These are phyloP conservation scores for Acleris laterana DNA, from an alignment of 2,888 invertebrate genomes.

Conservation along the genomic window DNA sequence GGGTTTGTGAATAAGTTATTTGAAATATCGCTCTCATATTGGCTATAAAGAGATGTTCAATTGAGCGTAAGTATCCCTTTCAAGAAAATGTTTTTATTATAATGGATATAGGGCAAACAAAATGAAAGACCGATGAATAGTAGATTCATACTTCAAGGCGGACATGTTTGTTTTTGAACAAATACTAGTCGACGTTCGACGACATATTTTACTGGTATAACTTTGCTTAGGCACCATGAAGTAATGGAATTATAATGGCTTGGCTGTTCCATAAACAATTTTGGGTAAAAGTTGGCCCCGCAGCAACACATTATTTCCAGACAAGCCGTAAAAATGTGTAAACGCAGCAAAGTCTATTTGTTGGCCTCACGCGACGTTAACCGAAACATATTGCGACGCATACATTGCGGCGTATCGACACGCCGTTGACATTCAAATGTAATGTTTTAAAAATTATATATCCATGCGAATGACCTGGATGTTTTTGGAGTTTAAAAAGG, in stretches of 20 bases:
- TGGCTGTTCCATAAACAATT: slow-evolving; percentile 51
- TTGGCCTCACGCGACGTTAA: slow-evolving; percentile 58
- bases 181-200: neutral
- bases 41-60: slow-evolving; percentile 7
- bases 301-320: slow-evolving; percentile 59
- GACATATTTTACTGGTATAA: slow-evolving; percentile 10
- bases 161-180: slow-evolving; percentile 4
- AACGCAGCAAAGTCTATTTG: slow-evolving; percentile 63
- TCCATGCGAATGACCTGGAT: neutral
- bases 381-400: slow-evolving; percentile 46
- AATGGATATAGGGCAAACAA: no score
- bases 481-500: neutral
- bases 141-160: neutral
- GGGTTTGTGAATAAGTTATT: no score
- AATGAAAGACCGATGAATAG: no score
- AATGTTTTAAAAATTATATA: slow-evolving; percentile 19
- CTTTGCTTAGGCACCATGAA: slow-evolving; percentile 21
- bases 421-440: slow-evolving; percentile 16
- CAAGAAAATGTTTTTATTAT: neutral
- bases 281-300: slow-evolving; percentile 49
- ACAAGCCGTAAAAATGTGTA: slow-evolving; percentile 61
- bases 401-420: slow-evolving; percentile 40
- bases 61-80: slow-evolving; percentile 9
- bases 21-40: neutral
- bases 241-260: slow-evolving; percentile 29